phyloP scores from a whole-genome alignment of 2,888 invertebrate species.

The Lingula anatina region DNA sequence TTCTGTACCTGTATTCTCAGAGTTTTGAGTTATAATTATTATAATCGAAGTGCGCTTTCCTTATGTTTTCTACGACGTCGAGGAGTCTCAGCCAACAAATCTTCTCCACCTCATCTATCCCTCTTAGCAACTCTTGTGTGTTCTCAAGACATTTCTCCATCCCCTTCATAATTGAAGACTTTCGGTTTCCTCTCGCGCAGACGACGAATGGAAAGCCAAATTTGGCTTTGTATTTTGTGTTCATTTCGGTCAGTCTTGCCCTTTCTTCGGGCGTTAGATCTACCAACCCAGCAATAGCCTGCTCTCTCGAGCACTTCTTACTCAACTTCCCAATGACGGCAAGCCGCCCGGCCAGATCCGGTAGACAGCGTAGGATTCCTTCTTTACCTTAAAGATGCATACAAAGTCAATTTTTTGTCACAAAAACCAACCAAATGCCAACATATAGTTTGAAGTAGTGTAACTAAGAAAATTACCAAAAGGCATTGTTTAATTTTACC shows the following conservation, averaged over 20 bases:
- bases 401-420: too few species aligned
- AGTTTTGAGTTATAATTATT: too few species aligned
- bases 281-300: constrained; percentile 8
- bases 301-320: constrained; percentile 9
- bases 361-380: constrained; percentile 10
- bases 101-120: constrained; percentile 11
- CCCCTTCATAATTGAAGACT: constrained; percentile 9
- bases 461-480: too few species aligned
- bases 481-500: too few species aligned
- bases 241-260: constrained; percentile 1
- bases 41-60: not conserved
- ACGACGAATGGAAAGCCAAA: constrained; percentile 15
- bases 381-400: too few species aligned
- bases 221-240: constrained; percentile 10
- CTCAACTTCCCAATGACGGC: constrained; percentile 7
- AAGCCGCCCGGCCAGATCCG: constrained; percentile 12
- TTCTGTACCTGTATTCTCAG: too few species aligned
- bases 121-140: constrained; percentile 5
- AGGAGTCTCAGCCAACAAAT: constrained; percentile 8
- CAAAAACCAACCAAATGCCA: too few species aligned
- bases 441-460: too few species aligned
- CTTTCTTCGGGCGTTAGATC: constrained; percentile 5
- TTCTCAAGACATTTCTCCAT: constrained; percentile 5
- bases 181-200: constrained; percentile 11
- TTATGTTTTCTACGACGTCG: too few species aligned